phyloP scores from a whole-genome alignment of 2,113 vertebrate genomes.

The Athene cunicularia region DNA sequence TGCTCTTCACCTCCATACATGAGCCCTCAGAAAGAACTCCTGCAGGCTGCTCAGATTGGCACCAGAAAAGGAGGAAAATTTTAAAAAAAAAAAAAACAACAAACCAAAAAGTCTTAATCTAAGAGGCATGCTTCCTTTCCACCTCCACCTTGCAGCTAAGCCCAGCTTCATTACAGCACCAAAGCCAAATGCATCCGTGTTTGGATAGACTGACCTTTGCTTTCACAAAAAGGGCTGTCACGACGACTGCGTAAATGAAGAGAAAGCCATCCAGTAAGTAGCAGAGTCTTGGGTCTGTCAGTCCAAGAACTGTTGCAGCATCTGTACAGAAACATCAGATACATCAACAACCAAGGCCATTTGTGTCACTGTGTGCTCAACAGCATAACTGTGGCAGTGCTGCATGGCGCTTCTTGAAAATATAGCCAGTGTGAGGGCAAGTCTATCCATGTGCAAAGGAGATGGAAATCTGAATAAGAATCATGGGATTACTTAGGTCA shows the following conservation, averaged over 20 bases:
- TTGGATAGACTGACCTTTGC: conserved; percentile 79
- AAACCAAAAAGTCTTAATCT: not conserved
- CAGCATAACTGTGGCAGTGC: not conserved
- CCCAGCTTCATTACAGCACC: not conserved
- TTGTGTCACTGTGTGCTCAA: not conserved
- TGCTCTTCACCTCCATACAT: not conserved
- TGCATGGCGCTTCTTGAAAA: not conserved
- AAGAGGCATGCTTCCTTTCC: not conserved
- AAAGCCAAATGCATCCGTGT: not conserved
- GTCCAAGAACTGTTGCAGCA: conserved; percentile 50
- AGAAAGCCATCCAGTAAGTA: conserved; percentile 89
- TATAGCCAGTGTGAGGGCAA: not conserved
- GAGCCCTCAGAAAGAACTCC: not conserved
- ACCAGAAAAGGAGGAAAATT: not conserved
- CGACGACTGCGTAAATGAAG: conserved; percentile 82
- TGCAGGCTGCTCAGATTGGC: not conserved
- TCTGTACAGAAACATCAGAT: not conserved
- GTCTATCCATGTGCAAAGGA: not conserved
- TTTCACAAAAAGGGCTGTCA: conserved; percentile 87
- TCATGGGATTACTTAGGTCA: not conserved
- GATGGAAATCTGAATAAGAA: not conserved
- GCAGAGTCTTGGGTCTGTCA: conserved; percentile 85
- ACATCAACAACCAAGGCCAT: not conserved
- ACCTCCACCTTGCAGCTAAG: not conserved
- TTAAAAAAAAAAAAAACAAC: rapidly evolving